Evolutionary conservation across 64 coral and sea anemone genomes (phyloP).

Genomic region (Acropora tenuis): DNA sequence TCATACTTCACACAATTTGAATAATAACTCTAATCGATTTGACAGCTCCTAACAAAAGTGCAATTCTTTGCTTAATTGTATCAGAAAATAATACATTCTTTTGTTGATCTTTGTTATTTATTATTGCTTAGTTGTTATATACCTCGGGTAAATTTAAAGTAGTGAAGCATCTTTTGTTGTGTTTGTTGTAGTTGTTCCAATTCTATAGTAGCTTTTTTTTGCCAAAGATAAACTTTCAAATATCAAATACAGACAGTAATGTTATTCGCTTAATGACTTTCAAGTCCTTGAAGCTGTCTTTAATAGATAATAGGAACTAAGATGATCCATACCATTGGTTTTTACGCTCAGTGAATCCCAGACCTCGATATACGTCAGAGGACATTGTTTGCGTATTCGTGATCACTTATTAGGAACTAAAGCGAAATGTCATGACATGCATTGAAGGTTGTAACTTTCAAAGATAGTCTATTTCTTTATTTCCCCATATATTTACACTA

Average conservation of each 20-base stretch:
- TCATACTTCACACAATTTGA: constrained; percentile 18
- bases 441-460: no score
- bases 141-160: neutral
- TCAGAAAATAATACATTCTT: constrained; percentile 16
- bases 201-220: neutral
- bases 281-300: neutral
- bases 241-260: neutral
- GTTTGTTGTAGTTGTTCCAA: neutral
- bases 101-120: constrained; percentile 30
- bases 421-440: no score
- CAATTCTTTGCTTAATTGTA: constrained; percentile 39
- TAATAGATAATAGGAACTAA: neutral
- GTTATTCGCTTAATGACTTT: neutral
- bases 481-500: no score
- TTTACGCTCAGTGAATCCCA: neutral
- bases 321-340: neutral
- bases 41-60: constrained; percentile 31
- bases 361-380: neutral
- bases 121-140: constrained; percentile 13
- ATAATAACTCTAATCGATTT: constrained; percentile 14
- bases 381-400: neutral
- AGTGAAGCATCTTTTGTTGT: neutral
- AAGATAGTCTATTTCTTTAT: no score
- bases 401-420: no score
- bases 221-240: neutral